Evolutionary conservation across 2,113 vertebrate species (phyloP), one percentile per base, ranked within the genome.

Genomic region (Oxygymnocypris stewartii): DNA sequence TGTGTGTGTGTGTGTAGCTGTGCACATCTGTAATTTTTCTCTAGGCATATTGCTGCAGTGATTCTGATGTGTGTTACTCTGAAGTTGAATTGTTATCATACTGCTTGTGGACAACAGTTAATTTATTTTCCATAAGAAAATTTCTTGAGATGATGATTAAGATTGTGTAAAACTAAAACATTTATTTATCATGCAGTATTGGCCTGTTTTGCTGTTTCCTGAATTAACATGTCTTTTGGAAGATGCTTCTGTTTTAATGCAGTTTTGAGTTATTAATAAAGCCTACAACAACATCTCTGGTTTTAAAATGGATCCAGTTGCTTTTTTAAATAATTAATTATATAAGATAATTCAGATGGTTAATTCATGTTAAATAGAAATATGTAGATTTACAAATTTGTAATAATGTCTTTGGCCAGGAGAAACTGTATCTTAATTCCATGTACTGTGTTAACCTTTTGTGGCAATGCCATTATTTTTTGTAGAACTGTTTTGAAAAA

Each of bases 211-310:
- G 78, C 6, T 4, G 6, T 63, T 61, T 82, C 74, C 40, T 37
- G 37, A 75, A 35, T 82, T 47, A 31, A 67, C 8, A 28, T 81
- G 28, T 77, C 3, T 44, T 67, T 28, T 28, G 37, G 7, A 47
- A 44, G 28, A 40, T 74, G 57, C 7, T n/a, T 78, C 20, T 85
- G 74, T 54, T 37, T 28, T 78, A 54, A 65, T 84, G 51, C 57
- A n/a, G 65, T 79, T 79, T 85, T 79, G 4, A 76, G 35, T 14
- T 14, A 75, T 75, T 81, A 86, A 82, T 86, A 86, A 86, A 86
- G 79, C 65, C 6, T 28, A 63, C 82, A 82, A 18, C 31, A 35
- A 31, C 61, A 10, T 65, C 12, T 28, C 18, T 82, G 57, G 40
- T 63, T 86, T 81, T 85, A 51, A 69, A 82, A 67, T 49, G 18